Evolutionary conservation across 2,113 vertebrate species (phyloP).

Genomic region (Nerophis ophidion): DNA sequence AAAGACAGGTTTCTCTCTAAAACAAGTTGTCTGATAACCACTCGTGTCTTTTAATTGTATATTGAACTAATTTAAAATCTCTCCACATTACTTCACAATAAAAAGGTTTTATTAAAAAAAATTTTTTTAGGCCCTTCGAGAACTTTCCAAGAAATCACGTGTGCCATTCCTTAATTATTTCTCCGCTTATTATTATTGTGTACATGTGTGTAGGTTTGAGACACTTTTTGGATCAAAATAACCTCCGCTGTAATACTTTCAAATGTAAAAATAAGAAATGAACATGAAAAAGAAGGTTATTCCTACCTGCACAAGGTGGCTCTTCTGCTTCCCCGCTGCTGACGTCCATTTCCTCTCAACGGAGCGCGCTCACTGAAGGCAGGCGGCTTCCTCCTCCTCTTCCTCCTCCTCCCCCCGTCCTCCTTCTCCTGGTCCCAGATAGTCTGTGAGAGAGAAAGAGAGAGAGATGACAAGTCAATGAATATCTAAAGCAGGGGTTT

Average conservation of each 20-base stretch:
- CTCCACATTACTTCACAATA: background rate
- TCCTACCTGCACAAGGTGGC: conserved; percentile 41
- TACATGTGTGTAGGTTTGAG: background rate
- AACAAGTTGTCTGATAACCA: background rate
- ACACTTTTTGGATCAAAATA: background rate
- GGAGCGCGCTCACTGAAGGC: conserved; percentile 26
- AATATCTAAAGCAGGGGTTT: too few species aligned
- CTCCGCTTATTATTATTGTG: background rate
- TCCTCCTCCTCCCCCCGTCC: conserved; percentile 8
- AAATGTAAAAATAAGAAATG: background rate
- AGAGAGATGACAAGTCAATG: too few species aligned
- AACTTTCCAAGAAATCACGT: too few species aligned
- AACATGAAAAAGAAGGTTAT: background rate
- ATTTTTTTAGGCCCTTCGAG: too few species aligned
- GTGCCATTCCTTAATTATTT: too few species aligned
- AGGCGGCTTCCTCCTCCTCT: conserved; percentile 24
- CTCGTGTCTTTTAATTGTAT: background rate
- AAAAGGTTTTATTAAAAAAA: too few species aligned
- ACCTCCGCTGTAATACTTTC: background rate
- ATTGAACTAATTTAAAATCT: background rate
- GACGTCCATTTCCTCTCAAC: conserved; percentile 50
- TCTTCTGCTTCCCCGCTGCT: conserved; percentile 20
- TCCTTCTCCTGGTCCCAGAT: too few species aligned
- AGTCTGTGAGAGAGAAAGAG: too few species aligned
- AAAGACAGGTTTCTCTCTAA: background rate